A percentile compares a stretch with the other conserved stretches of the same genome.
Evolutionary conservation across 2,797 vertebrate genomes (phyloP).

Genomic region (Emys orbicularis): DNA sequence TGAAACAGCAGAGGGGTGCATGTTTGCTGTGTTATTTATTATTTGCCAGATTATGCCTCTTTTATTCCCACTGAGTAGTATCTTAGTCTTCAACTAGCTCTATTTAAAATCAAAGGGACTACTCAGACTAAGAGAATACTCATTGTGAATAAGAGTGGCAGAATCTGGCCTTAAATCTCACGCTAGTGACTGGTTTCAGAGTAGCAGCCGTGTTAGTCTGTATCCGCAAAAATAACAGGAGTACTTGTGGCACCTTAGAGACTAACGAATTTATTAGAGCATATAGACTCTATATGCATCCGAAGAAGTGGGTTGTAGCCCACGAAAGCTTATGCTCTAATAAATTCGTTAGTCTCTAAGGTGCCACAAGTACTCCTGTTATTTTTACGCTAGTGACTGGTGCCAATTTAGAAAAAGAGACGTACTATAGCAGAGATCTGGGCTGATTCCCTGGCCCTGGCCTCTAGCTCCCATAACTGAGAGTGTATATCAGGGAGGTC

Average conservation of each 20-base stretch:
- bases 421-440: conserved; percentile 48
- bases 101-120: not conserved
- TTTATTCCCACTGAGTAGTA: not conserved
- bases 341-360: too few species aligned
- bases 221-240: too few species aligned
- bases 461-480: fast-evolving
- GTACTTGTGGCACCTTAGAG: too few species aligned
- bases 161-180: not conserved
- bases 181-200: fast-evolving
- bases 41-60: not conserved
- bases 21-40: not conserved
- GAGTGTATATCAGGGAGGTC: not conserved
- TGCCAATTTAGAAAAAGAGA: not conserved
- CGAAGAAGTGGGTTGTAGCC: too few species aligned
- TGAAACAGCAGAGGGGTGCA: not conserved
- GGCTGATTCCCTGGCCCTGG: conserved; percentile 3
- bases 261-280: too few species aligned
- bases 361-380: too few species aligned
- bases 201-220: too few species aligned
- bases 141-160: not conserved
- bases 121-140: not conserved
- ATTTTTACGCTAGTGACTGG: fast-evolving
- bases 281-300: too few species aligned
- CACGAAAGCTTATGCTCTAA: too few species aligned
- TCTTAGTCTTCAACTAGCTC: not conserved